Base-by-base conservation (phyloP, 2,113 vertebrate species). In the Phocoena sinus region DNA sequence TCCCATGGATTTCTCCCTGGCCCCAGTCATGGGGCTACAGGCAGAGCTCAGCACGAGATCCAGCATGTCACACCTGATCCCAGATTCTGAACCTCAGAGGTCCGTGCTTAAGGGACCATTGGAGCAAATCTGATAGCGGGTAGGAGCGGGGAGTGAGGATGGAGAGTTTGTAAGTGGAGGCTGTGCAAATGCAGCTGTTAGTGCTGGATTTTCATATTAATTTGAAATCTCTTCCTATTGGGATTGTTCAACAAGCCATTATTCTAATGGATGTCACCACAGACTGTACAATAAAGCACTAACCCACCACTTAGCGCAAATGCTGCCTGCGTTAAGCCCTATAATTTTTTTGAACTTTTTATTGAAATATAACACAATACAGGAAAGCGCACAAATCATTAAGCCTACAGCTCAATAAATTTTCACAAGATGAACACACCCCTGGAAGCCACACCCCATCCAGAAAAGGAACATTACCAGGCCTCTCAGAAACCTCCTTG, bases 221-320 rank as follows among this genome's bases (percentile, higher is more conserved):
- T 96, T 97, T 92, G 94, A 4, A 97, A 95, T 93, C 95, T 44
- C 95, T 95, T 97, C 84, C 94, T 95, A 70, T 92, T 68, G 36
- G 90, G 96, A 96, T 88, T 97, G 70, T 89, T 94, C 74, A 93
- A 94, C 71, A 88, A 96, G 86, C 97, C 95, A 94, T 95, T 96
- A 92, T 70, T 2, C 0, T 97, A 96, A 98, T 87, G 93, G 82
- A 96, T 83, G 94, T 93, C 63, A 79, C 95, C 94, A 89, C 89
- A 76, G 93, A 97, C 97, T 81, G 41, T 28, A 85, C 44, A 7
- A 7, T 77, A 95, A 96, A 93, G 92, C 89, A 14, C 76, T 87
- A 3, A 68, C 91, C n/a, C 89, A 62, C 88, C 80, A 73, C 65
- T 91, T 93, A 91, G 85, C 13, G 7, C 28, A 56, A 74, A 85